These are phyloP conservation scores for Ceratosolen solmsi DNA, from an alignment of 1,140 invertebrate genomes.

Conservation along the genomic window DNA sequence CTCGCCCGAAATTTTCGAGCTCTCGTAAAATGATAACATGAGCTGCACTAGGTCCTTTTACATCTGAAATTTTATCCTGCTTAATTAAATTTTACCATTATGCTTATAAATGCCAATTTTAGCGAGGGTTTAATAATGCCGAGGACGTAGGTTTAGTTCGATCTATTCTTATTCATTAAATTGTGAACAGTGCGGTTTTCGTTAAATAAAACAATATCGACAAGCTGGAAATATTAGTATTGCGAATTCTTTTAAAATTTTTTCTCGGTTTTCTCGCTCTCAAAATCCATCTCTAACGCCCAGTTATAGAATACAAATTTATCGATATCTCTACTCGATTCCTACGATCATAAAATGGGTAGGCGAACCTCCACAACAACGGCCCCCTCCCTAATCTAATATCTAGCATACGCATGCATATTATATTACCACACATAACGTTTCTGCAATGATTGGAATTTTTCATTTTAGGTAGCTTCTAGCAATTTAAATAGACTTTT, in stretches of 20 bases:
- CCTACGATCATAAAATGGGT: too few species aligned
- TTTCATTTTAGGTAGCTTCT: too few species aligned
- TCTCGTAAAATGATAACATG: constrained; percentile 41
- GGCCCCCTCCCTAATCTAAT: too few species aligned
- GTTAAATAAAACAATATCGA: neutral
- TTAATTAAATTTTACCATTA: constrained; percentile 33
- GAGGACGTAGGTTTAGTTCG: neutral
- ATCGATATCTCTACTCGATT: too few species aligned
- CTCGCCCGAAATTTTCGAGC: constrained; percentile 16
- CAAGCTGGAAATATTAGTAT: neutral
- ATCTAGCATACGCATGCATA: too few species aligned
- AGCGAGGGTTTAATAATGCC: constrained; percentile 4
- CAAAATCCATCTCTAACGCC: too few species aligned
- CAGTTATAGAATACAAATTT: too few species aligned
- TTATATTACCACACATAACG: too few species aligned
- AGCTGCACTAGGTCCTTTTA: neutral
- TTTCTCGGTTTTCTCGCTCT: too few species aligned
- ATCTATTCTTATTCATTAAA: neutral
- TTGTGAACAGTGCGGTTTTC: neutral
- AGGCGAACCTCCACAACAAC: too few species aligned
- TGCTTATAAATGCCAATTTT: constrained; percentile 4
- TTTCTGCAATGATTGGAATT: too few species aligned
- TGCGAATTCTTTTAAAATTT: neutral
- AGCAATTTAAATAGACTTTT: too few species aligned
- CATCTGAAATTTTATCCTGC: constrained; percentile 14